Evolutionary conservation across 1,140 invertebrate species (phyloP), one percentile per base, ranked within the genome.

Genomic region (Reticulitermes speratus): DNA sequence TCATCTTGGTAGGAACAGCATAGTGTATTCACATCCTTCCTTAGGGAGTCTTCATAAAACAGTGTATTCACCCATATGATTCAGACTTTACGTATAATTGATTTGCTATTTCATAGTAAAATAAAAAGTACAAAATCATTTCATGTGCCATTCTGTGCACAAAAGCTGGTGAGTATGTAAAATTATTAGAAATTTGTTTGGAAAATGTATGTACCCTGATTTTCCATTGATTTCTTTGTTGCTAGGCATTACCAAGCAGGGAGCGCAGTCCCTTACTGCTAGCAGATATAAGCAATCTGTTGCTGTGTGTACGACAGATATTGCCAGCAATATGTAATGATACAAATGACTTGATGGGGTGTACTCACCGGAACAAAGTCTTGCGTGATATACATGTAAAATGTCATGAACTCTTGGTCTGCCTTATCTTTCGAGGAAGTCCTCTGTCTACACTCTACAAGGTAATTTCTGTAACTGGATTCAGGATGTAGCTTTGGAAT

Each of bases 341-440:
- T 85, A 94, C 93, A 2, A 91, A 94, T 14, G 95, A 95, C 87
- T 88, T 95, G 86, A 91, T 93, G 25, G 95, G 95, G 0, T 88
- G 92, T 3, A 81, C 59, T 14, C 32, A 25, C n/a, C 30, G 94
- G 84, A 93, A 93, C 7, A 93, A 95, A 86, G 94, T 94, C 32
- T 92, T 96, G 2, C 90, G 94, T 81, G 95, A 96, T 86, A 94
- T 97, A 14, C 96, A 97, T 88, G 92, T 95, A 5, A 97, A 97
- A 89, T 96, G 96, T 89, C 93, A 95, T 87, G 94, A 96, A 88
- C 90, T 96, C 12, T 94, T 96, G 83, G 92, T 93, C 86, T 96
- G 94, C 87, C 91, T 96, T 2, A 89, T 96, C 2, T 91, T 96
- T 11, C 92, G 96, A 87, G 96, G 95, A 0, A 93, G 94, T 9